phyloP scores from a whole-genome alignment of 2,888 invertebrate species.

The Plutella xylostella region DNA sequence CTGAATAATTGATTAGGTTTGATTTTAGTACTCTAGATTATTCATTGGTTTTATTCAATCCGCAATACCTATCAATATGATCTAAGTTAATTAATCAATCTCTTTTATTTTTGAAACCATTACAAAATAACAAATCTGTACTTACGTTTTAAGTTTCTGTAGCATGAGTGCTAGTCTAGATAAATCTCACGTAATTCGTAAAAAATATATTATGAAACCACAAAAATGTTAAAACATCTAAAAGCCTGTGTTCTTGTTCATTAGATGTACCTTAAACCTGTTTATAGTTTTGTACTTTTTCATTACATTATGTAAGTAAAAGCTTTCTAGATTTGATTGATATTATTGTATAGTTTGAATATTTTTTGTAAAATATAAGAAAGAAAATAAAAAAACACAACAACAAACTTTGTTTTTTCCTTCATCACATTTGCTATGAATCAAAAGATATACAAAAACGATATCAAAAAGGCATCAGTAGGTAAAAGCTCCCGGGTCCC shows the following conservation, averaged over 20 bases:
- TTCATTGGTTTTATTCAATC: not conserved
- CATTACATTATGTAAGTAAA: no score
- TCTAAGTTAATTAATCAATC: no score
- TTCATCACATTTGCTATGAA: no score
- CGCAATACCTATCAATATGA: no score
- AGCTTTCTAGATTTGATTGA: conserved; percentile 1
- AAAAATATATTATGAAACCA: no score
- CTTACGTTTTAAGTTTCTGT: conserved; percentile 2
- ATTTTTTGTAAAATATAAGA: conserved; percentile 4
- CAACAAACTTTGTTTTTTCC: not conserved
- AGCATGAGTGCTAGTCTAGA: not conserved
- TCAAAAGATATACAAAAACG: no score
- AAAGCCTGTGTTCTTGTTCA: no score
- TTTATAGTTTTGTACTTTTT: no score
- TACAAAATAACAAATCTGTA: not conserved
- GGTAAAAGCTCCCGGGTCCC: no score
- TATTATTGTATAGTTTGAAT: not conserved
- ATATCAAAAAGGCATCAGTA: no score
- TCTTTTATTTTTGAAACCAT: not conserved
- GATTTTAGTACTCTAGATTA: not conserved
- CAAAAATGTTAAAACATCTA: no score
- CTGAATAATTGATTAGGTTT: not conserved
- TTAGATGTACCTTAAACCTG: no score
- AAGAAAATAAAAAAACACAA: not conserved
- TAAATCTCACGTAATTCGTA: not conserved